A percentile compares a stretch with the other conserved stretches of the same genome.
These are phyloP conservation scores for Antedon bifida DNA, from an alignment of 35 echinoderm and acorn worm species.

Conservation along the genomic window DNA sequence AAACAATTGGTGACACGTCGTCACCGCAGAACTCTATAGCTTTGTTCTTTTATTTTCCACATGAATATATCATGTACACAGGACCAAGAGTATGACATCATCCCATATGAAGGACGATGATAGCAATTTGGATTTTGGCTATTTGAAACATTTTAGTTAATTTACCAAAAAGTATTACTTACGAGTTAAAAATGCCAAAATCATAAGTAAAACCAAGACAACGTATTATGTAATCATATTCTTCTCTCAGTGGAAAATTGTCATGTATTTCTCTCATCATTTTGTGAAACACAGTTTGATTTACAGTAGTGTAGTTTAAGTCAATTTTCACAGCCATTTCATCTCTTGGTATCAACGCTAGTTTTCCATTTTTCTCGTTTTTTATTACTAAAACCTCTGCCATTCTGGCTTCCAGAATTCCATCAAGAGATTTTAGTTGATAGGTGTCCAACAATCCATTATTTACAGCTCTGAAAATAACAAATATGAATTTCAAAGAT, in stretches of 20 bases:
- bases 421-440: conserved; percentile 81
- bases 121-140: too few relatives aligned
- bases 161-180: conserved; percentile 28
- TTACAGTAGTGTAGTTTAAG: not conserved
- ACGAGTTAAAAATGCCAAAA: conserved; percentile 68
- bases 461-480: conserved; percentile 37
- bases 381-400: conserved; percentile 27
- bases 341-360: conserved; percentile 18
- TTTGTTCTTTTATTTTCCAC: too few relatives aligned
- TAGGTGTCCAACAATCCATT: conserved; percentile 89
- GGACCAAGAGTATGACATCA: too few relatives aligned
- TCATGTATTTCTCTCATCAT: conserved; percentile 12
- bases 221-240: conserved; percentile 78
- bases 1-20: too few relatives aligned
- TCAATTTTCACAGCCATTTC: not conserved
- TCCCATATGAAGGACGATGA: too few relatives aligned
- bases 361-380: not conserved
- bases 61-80: too few relatives aligned
- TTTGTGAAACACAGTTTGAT: not conserved
- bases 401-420: conserved; percentile 63
- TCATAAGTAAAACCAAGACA: conserved; percentile 94
- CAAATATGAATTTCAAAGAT: not conserved
- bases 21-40: too few relatives aligned
- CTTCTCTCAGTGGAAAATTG: conserved; percentile 77
- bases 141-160: too few relatives aligned